phyloP scores from a whole-genome alignment of 2,888 invertebrate species.

The Sipha maydis region DNA sequence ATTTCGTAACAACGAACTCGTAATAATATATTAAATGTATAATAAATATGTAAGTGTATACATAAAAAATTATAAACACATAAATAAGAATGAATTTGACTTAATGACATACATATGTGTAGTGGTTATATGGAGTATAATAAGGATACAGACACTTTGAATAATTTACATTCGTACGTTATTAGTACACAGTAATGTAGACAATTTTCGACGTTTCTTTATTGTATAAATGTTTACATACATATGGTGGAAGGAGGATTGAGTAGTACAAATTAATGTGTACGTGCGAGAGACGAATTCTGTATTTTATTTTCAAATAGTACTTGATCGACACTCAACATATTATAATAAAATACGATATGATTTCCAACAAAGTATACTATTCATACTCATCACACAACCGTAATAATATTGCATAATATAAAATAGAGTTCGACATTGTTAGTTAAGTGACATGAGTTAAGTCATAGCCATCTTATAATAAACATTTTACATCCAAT shows the following conservation, averaged over 20 bases:
- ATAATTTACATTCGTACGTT: slow-evolving; percentile 43
- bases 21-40: background rate
- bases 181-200: background rate
- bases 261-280: too few relatives aligned
- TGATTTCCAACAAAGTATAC: too few relatives aligned
- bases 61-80: background rate
- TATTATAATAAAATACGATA: too few relatives aligned
- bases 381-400: too few relatives aligned
- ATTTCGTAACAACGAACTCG: background rate
- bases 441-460: too few relatives aligned
- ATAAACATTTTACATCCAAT: too few relatives aligned
- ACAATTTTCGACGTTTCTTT: background rate
- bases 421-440: too few relatives aligned
- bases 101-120: slow-evolving; percentile 21
- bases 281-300: background rate
- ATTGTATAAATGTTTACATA: background rate
- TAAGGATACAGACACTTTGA: slow-evolving; percentile 61
- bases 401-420: too few relatives aligned
- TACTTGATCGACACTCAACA: too few relatives aligned
- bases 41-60: background rate
- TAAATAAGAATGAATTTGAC: background rate
- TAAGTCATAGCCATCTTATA: too few relatives aligned
- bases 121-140: slow-evolving; percentile 59
- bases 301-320: background rate
- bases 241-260: background rate